Percentiles rank a stretch among this genome's conserved stretches.
Evolutionary conservation across 2,113 vertebrate genomes (phyloP).

Genomic region (Galbula dea): DNA sequence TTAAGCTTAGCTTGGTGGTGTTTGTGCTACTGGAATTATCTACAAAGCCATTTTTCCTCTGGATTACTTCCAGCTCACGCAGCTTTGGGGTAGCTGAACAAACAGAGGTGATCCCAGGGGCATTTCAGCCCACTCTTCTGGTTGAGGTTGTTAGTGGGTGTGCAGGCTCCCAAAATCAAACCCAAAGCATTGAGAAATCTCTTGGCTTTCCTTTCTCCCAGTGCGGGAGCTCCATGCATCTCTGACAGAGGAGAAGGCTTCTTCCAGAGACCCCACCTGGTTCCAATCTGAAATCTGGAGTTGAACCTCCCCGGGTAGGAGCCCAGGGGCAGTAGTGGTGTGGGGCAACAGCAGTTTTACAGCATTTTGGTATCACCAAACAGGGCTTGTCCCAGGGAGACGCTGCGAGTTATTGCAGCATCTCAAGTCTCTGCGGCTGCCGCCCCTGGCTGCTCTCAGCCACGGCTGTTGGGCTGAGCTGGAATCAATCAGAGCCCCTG

Average conservation of each 20-base stretch:
- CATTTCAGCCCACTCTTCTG: background rate
- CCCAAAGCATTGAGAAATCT: background rate
- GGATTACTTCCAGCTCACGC: background rate
- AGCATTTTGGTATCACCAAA: background rate
- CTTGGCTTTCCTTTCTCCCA: background rate
- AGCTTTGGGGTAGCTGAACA: background rate
- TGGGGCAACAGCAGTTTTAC: background rate
- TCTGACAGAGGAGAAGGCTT: background rate
- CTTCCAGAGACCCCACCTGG: background rate
- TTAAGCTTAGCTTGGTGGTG: background rate
- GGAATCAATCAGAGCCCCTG: background rate
- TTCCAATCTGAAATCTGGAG: too few relatives aligned
- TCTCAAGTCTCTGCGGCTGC: background rate
- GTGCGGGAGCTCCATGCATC: background rate
- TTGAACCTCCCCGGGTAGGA: background rate
- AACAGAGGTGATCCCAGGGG: accelerated
- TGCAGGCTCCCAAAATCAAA: background rate
- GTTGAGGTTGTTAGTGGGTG: background rate
- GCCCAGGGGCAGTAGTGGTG: background rate
- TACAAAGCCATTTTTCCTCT: background rate
- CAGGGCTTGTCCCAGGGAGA: background rate
- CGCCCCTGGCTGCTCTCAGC: background rate
- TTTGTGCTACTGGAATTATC: background rate
- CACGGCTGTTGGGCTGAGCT: background rate
- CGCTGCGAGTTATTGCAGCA: background rate